Evolutionary conservation across 1,140 invertebrate species (phyloP).

Genomic region (Scaptomyza pallida): DNA sequence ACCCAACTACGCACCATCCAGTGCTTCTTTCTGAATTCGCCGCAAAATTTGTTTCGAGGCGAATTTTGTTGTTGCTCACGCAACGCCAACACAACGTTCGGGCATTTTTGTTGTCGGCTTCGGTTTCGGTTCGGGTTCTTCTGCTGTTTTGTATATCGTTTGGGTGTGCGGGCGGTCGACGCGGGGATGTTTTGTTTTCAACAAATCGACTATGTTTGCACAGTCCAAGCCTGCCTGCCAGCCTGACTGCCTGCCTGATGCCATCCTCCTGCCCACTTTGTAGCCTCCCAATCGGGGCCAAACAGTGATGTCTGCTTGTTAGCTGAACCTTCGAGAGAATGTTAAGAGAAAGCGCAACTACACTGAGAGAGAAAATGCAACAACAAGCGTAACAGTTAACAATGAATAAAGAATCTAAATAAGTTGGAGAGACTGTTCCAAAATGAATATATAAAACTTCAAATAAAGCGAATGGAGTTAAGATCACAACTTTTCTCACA

Average conservation of each 20-base stretch:
- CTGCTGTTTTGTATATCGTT: slow-evolving; percentile 3
- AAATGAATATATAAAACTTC: background rate
- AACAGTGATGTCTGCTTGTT: slow-evolving; percentile 21
- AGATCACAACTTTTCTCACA: background rate
- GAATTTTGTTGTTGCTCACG: slow-evolving; percentile 44
- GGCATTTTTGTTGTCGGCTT: slow-evolving; percentile 9
- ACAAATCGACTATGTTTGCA: slow-evolving; percentile 58
- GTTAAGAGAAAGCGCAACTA: slow-evolving; percentile 39
- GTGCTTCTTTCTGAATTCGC: slow-evolving; percentile 49
- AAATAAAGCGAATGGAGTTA: background rate
- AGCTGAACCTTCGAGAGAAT: slow-evolving; percentile 36
- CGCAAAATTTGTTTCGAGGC: slow-evolving; percentile 48
- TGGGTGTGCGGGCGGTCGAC: background rate
- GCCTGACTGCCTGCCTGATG: background rate
- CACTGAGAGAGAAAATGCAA: slow-evolving; percentile 4
- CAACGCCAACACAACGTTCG: slow-evolving; percentile 20
- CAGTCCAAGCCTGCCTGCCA: slow-evolving; percentile 7
- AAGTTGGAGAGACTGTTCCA: background rate
- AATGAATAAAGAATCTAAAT: background rate
- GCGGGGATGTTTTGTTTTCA: slow-evolving; percentile 41
- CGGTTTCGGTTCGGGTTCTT: slow-evolving; percentile 1
- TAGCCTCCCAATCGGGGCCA: background rate
- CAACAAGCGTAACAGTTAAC: background rate
- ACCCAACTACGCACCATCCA: background rate
- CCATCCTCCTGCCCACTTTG: background rate